A percentile compares a stretch with the other conserved stretches of the same genome.
These are phyloP conservation scores for Cynopterus brachyotis DNA, from an alignment of 2,113 vertebrate species.

Conservation along the genomic window DNA sequence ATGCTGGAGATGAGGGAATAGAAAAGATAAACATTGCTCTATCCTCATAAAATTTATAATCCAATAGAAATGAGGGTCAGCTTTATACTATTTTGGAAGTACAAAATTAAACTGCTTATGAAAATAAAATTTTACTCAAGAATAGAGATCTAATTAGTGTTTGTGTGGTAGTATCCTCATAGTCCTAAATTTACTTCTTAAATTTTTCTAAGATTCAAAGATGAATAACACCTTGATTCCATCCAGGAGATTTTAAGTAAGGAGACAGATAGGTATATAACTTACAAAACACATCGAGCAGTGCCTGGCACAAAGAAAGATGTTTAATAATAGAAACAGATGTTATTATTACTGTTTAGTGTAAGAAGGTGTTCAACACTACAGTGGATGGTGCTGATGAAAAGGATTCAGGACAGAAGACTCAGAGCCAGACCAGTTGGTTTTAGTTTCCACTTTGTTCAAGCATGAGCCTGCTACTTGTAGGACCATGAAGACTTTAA, in stretches of 20 bases:
- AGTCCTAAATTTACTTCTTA: background rate
- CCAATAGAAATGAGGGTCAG: background rate
- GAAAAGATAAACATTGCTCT: background rate
- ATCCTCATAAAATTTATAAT: background rate
- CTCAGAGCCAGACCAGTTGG: background rate
- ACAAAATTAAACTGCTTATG: background rate
- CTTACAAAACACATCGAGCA: background rate
- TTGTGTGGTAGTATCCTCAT: background rate
- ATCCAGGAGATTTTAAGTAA: background rate
- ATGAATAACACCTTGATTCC: background rate
- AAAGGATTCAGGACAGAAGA: background rate
- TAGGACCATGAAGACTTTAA: background rate
- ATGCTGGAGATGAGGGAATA: background rate
- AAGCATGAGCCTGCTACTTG: background rate
- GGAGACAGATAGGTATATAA: background rate
- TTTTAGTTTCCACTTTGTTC: background rate
- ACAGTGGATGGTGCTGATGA: background rate
- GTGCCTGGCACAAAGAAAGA: background rate
- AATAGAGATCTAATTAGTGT: background rate
- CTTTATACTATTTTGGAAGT: background rate
- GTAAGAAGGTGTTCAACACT: background rate
- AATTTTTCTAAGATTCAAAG: background rate
- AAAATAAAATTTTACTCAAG: background rate
- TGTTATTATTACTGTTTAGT: background rate
- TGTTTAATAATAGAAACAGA: background rate